Evolutionary conservation across 2,888 invertebrate genomes (phyloP).

Genomic region (Agelastica alni): DNA sequence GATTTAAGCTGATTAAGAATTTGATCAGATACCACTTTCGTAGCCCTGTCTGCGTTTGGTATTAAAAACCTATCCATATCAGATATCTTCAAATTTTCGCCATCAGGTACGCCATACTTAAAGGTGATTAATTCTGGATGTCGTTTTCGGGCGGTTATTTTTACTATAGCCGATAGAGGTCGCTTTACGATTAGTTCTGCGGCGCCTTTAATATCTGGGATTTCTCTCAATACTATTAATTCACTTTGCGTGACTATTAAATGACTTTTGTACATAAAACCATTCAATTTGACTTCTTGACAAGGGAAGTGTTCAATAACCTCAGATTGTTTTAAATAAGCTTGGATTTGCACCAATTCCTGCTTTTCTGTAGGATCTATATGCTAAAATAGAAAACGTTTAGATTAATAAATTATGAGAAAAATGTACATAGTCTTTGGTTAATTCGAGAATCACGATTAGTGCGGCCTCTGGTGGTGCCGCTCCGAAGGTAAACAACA

Average conservation of each 20-base stretch:
- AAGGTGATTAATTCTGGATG: conserved; percentile 97
- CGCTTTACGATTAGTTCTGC: conserved; percentile 87
- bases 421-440: no score
- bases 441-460: no score
- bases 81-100: conserved; percentile 77
- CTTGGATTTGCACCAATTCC: conserved; percentile 79
- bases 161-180: conserved; percentile 89
- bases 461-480: no score
- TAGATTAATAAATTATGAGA: background rate
- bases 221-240: conserved; percentile 81
- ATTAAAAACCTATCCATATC: conserved; percentile 93
- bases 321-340: conserved; percentile 82
- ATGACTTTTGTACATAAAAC: conserved; percentile 86
- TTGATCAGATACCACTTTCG: conserved; percentile 86
- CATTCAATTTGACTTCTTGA: conserved; percentile 89
- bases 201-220: conserved; percentile 74
- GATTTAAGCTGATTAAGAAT: conserved; percentile 69
- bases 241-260: conserved; percentile 85
- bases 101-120: conserved; percentile 88
- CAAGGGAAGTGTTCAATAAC: conserved; percentile 87
- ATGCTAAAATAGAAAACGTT: conserved; percentile 42
- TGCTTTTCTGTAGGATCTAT: conserved; percentile 67
- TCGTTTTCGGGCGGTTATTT: conserved; percentile 95
- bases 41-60: conserved; percentile 88
- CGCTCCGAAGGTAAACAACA: no score